These are phyloP conservation scores for Protophormia terraenovae DNA, from an alignment of 2,888 invertebrate genomes.

Conservation along the genomic window DNA sequence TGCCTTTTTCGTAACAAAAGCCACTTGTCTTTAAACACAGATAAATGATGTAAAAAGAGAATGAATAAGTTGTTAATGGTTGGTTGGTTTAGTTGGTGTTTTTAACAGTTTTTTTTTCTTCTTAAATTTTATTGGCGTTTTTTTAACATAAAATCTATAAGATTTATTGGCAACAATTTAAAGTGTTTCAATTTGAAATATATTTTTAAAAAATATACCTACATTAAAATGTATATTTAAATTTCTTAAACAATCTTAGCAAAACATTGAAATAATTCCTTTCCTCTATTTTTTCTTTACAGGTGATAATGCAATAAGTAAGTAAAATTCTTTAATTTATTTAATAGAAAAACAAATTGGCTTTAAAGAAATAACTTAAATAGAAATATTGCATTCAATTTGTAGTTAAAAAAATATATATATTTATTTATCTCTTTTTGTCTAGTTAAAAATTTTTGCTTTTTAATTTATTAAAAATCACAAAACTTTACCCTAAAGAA, in stretches of 20 bases:
- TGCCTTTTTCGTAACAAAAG: neutral
- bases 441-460: neutral
- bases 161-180: conserved; percentile 47
- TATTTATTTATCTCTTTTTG: neutral
- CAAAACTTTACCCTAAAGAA: neutral
- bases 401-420: conserved; percentile 39
- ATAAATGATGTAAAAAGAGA: conserved; percentile 45
- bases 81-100: conserved; percentile 9
- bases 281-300: conserved; percentile 71
- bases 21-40: conserved; percentile 36
- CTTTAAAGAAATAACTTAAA: conserved; percentile 36
- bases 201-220: too few species aligned
- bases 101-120: conserved; percentile 26
- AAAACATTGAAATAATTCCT: conserved; percentile 13
- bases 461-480: conserved; percentile 23
- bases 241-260: neutral
- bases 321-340: conserved; percentile 70
- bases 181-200: conserved; percentile 2
- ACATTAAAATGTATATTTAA: neutral
- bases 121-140: conserved; percentile 36
- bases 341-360: conserved; percentile 72
- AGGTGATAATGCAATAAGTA: conserved; percentile 81
- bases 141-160: conserved; percentile 27
- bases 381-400: conserved; percentile 75
- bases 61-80: conserved; percentile 40